Evolutionary conservation across 2,888 invertebrate species (phyloP).

Genomic region (Oligia latruncula): DNA sequence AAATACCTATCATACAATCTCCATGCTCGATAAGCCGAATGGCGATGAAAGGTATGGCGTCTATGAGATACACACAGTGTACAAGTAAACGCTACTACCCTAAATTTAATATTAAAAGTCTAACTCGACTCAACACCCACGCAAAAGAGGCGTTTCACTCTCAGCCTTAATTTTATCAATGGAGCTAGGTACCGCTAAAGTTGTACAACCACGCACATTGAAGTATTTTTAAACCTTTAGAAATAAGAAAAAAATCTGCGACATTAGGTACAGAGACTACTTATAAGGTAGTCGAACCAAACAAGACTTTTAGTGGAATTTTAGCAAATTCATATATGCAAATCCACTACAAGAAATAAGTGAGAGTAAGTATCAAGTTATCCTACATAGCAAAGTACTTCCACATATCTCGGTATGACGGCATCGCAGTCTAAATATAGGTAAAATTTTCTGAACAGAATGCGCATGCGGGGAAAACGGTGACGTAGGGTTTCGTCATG

Average conservation of each 20-base stretch:
- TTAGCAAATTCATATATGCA: conserved; percentile 8
- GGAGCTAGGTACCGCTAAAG: conserved; percentile 37
- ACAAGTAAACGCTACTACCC: conserved; percentile 20
- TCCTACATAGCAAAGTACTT: conserved; percentile 42
- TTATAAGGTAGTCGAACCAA: not conserved
- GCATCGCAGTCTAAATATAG: conserved; percentile 73
- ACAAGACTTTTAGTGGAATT: conserved; percentile 5
- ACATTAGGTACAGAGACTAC: not conserved
- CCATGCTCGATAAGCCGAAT: not conserved
- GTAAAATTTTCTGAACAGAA: conserved; percentile 48
- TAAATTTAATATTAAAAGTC: conserved; percentile 24
- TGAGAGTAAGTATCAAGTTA: conserved; percentile 34
- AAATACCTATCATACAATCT: not conserved
- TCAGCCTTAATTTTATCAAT: conserved; percentile 45
- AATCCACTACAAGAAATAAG: conserved; percentile 20
- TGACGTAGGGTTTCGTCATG: conserved; percentile 80
- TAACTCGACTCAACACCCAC: conserved; percentile 22
- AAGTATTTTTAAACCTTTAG: conserved; percentile 44
- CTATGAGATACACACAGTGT: conserved; percentile 1
- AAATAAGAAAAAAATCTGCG: conserved; percentile 16
- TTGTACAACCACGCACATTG: conserved; percentile 43
- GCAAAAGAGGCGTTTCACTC: conserved; percentile 28
- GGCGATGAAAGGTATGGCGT: not conserved
- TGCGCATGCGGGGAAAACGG: conserved; percentile 79
- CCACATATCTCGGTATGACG: conserved; percentile 63